phyloP scores from a whole-genome alignment of 2,113 vertebrate genomes.

The Sylvia atricapilla region DNA sequence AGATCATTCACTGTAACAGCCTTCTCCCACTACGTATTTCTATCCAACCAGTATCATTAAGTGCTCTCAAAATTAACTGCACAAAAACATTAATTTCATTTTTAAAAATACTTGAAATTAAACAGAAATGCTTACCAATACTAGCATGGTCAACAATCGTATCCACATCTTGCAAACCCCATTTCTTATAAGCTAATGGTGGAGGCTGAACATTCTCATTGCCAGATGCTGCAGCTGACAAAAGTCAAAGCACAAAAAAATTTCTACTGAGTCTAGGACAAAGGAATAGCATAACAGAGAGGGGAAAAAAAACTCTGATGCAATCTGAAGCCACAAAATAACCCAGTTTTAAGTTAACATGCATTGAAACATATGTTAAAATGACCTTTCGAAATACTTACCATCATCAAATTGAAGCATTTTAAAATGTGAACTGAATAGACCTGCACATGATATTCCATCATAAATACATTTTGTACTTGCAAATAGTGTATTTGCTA shows the following conservation, averaged over 20 bases:
- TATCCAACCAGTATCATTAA: background rate
- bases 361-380: background rate
- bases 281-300: background rate
- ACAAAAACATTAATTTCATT: background rate
- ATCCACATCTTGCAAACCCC: conserved; percentile 96
- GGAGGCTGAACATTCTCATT: conserved; percentile 93
- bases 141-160: conserved; percentile 91
- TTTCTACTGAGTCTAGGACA: background rate
- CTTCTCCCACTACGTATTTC: background rate
- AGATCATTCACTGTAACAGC: background rate
- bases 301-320: fast-evolving
- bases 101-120: background rate
- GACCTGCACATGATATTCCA: background rate
- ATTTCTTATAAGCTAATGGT: conserved; percentile 97
- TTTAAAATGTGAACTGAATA: background rate
- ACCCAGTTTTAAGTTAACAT: background rate
- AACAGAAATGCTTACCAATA: conserved; percentile 81
- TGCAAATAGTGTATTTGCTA: background rate
- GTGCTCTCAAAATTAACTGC: background rate
- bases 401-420: background rate
- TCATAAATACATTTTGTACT: background rate
- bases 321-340: background rate
- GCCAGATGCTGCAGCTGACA: conserved; percentile 90
- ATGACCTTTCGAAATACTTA: background rate
- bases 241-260: conserved; percentile 11